Evolutionary conservation across 2,113 vertebrate genomes (phyloP), one percentile per base, ranked within the genome.

Genomic region (Campylomormyrus numenius): DNA sequence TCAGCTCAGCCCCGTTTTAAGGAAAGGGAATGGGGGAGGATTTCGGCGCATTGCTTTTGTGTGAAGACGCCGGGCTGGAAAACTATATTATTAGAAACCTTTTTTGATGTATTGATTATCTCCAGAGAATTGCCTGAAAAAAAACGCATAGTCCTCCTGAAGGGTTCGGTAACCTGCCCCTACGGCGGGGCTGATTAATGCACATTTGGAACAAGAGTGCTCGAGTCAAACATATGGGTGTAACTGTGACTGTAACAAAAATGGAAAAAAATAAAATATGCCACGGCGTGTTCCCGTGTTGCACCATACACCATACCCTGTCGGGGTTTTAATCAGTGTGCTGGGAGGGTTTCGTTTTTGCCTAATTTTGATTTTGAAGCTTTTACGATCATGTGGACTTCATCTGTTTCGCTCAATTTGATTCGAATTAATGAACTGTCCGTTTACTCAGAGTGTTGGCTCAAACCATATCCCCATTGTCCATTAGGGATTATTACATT

Each of bases 401-500:
- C 50, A 85, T 91, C 89, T 91, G 35, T 88, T 86, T 87, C 80
- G 45, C 88, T 90, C 85, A 58, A 11, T 58, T 52, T 85, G 80
- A 85, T 9, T 89, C 74, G 52, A 50, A 56, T 49, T 45, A 13
- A 27, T 24, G 80, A 62, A 85, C 77, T 80, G 45, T 62, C 53
- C 56, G n/a, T 24, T 48, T 42, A n/a, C n/a, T 31, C 56, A 45
- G 35, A 56, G 27, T 24, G 27, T 85, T 90, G 89, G 91, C 58
- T 90, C 56, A 2, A 91, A 90, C 89, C 90, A 77, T 62, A 87
- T 87, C 91, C 90, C 89, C 91, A 91, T 91, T 89, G 90, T 90
- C 90, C 90, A 91, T 90, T 56, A 74, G 83, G 89, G 91, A 91
- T 92, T 91, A 91, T 91, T 93, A 92, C 92, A 92, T 90, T 88